Evolutionary conservation across 1,140 invertebrate species (phyloP), one percentile per base, ranked within the genome.

Genomic region (Pentalonia nigronervosa): DNA sequence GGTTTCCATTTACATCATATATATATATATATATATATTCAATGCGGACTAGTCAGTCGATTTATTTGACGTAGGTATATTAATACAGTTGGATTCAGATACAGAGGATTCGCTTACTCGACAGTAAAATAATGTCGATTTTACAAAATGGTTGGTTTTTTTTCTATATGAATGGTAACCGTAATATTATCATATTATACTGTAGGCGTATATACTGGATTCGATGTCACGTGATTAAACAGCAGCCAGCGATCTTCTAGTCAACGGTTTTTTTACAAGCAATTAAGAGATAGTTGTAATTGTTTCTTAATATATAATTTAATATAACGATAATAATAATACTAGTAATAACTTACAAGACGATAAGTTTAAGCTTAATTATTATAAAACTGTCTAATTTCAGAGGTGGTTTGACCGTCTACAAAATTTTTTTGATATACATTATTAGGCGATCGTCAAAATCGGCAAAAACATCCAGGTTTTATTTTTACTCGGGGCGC

Each of bases 11-110:
- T 76, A 34, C 14, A 76, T 67, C 11, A 60, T 60, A 60, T 67
- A 67, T 56, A 56, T 56, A 30, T 9, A 60, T 56, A 25, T 67
- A 14, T 60, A 25, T 30, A 30, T 30, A 14, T n/a, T 17, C n/a
- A 67, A 76, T 76, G 60, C 60, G n/a, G 6, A n/a, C n/a, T 76
- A 30, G n/a, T n/a, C 60, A 76, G n/a, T 76, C 60, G 60, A 76
- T 76, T 76, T 76, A 76, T 76, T n/a, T 76, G 60, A 76, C 60
- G 60, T 76, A 76, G 60, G n/a, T 34, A 76, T 76, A n/a, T 17
- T 76, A 76, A 76, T 76, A 14, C 60, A 76, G 60, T n/a, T n/a
- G 14, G 60, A 6, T 30, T 14, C n/a, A 3, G 4, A n/a, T 30
- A 14, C n/a, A 3, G 4, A n/a, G n/a, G 60, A 76, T 76, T n/a